These are phyloP conservation scores for Sphaerophoria rueppellii DNA, from an alignment of 2,888 invertebrate species.

Conservation along the genomic window DNA sequence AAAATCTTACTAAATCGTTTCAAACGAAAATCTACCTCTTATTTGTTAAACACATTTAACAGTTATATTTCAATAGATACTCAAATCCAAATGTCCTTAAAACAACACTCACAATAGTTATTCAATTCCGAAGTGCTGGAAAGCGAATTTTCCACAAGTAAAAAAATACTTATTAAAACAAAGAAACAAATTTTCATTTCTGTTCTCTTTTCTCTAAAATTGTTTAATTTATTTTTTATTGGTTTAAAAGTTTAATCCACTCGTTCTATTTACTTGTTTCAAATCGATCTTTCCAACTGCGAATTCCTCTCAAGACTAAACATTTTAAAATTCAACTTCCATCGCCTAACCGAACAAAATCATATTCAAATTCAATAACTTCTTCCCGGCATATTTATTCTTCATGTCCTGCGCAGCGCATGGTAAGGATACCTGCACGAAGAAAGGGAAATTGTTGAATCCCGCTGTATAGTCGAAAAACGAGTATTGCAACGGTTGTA, in stretches of 20 bases:
- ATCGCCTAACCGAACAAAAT: constrained; percentile 28
- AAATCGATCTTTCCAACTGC: constrained; percentile 43
- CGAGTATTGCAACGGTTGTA: constrained; percentile 1
- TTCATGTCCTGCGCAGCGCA: constrained; percentile 36
- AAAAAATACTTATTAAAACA: constrained; percentile 31
- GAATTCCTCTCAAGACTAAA: constrained; percentile 55
- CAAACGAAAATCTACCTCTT: too few species aligned
- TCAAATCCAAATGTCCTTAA: too few species aligned
- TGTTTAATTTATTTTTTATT: background rate
- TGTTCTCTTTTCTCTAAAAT: background rate
- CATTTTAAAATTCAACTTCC: constrained; percentile 38
- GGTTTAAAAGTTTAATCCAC: constrained; percentile 11
- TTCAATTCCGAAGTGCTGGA: constrained; percentile 79
- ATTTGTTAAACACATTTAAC: background rate
- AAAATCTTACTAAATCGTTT: too few species aligned
- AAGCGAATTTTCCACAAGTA: constrained; percentile 42
- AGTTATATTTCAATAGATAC: background rate
- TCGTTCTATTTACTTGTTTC: background rate
- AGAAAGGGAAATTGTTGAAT: background rate
- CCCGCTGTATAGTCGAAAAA: background rate
- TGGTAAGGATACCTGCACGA: background rate
- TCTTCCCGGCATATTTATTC: constrained; percentile 33
- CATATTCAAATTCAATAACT: constrained; percentile 50
- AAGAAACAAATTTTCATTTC: constrained; percentile 44
- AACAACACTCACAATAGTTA: constrained; percentile 78